Conservation (phyloP, 2,113 vertebrate genomes). For the Dipodomys ordii region DNA sequence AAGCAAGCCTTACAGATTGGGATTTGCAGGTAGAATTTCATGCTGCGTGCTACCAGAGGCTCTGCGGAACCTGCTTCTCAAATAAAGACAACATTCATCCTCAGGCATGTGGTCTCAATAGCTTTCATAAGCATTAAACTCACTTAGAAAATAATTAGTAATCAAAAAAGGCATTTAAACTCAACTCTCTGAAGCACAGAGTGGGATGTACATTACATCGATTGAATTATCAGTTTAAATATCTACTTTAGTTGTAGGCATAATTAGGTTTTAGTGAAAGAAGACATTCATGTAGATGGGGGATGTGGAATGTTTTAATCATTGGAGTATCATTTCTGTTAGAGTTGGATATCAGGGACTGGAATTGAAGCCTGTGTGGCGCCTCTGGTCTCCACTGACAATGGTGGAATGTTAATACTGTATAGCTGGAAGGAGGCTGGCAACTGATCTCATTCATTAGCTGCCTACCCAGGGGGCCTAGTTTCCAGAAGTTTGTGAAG, state of each 20-base stretch:
- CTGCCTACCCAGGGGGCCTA: neutral
- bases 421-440: neutral
- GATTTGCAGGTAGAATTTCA: neutral
- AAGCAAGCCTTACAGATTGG: neutral
- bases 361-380: neutral
- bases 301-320: conserved; percentile 50
- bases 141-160: conserved; percentile 81
- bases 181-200: conserved; percentile 74
- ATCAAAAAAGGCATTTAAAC: conserved; percentile 75
- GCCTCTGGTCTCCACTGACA: neutral
- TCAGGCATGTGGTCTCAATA: conserved; percentile 50
- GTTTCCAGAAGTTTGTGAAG: conserved; percentile 2
- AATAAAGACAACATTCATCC: conserved; percentile 53
- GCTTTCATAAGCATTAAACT: conserved; percentile 65
- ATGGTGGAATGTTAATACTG: neutral
- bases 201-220: conserved; percentile 58
- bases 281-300: conserved; percentile 47
- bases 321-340: conserved; percentile 50
- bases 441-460: conserved; percentile 1
- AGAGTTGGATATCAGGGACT: neutral
- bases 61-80: conserved; percentile 55
- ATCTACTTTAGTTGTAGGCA: conserved; percentile 57
- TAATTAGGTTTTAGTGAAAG: conserved; percentile 72
- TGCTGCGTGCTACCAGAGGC: neutral
- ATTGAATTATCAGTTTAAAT: conserved; percentile 76